Percentiles rank a stretch among this genome's conserved stretches.
phyloP scores from a whole-genome alignment of 2,888 invertebrate genomes.

The Tipula lateralis region DNA sequence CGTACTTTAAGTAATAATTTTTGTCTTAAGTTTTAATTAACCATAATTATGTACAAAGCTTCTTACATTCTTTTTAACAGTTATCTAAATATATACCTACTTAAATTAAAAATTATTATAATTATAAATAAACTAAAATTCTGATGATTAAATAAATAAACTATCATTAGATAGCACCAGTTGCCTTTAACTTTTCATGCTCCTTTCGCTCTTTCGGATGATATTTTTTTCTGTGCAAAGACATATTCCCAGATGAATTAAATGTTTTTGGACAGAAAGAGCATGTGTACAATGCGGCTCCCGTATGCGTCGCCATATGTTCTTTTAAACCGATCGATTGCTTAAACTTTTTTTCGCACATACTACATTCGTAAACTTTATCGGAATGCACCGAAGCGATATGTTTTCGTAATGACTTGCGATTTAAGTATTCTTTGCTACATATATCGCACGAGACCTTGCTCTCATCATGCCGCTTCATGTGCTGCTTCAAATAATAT shows the following conservation, averaged over 20 bases:
- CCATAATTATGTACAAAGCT: no score
- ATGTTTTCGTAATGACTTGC: slow-evolving; percentile 44
- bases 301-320: slow-evolving; percentile 49
- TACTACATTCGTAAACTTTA: slow-evolving; percentile 43
- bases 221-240: slow-evolving; percentile 46
- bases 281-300: slow-evolving; percentile 47
- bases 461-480: slow-evolving; percentile 43
- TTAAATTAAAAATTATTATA: no score
- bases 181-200: not conserved
- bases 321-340: slow-evolving; percentile 38
- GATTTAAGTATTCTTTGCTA: slow-evolving; percentile 38
- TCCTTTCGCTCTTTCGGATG: slow-evolving; percentile 44
- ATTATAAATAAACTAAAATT: no score
- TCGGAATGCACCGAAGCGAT: slow-evolving; percentile 45
- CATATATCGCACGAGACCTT: slow-evolving; percentile 43
- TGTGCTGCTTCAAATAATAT: slow-evolving; percentile 44
- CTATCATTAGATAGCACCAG: no score
- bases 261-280: slow-evolving; percentile 47
- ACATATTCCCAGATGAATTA: slow-evolving; percentile 48
- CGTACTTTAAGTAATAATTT: no score
- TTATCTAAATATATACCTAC: no score
- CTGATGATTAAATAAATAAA: no score
- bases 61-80: no score
- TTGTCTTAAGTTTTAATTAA: no score
- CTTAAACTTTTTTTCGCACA: slow-evolving; percentile 46